phyloP scores from a whole-genome alignment of 2,888 invertebrate genomes.

The Drosophila kuntzei region DNA sequence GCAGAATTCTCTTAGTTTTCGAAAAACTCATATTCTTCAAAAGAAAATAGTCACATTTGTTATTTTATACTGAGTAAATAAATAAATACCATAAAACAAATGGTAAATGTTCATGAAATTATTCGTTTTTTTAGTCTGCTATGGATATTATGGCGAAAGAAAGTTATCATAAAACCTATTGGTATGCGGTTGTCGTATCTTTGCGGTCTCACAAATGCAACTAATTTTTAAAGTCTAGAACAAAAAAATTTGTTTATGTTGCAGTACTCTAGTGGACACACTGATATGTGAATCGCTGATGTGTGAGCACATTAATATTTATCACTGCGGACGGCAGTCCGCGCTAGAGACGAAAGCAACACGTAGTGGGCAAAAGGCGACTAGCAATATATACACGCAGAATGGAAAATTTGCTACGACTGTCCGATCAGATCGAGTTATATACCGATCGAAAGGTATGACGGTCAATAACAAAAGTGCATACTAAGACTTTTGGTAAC shows the following conservation, averaged over 20 bases:
- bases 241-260: conserved; percentile 4
- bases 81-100: conserved; percentile 9
- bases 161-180: conserved; percentile 41
- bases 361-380: too few relatives aligned
- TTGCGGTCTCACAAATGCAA: conserved; percentile 17
- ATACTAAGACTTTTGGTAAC: too few relatives aligned
- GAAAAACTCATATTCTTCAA: conserved; percentile 14
- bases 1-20: conserved; percentile 7
- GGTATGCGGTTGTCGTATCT: conserved; percentile 28
- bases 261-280: not conserved
- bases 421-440: too few relatives aligned
- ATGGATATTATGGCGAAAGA: conserved; percentile 34
- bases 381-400: too few relatives aligned
- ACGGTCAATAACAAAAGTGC: too few relatives aligned
- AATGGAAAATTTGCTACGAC: too few relatives aligned
- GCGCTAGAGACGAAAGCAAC: too few relatives aligned
- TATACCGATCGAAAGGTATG: too few relatives aligned
- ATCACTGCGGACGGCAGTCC: too few relatives aligned
- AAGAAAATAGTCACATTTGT: conserved; percentile 27
- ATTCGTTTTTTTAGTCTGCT: conserved; percentile 22
- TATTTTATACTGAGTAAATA: conserved; percentile 48
- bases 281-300: not conserved
- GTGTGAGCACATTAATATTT: not conserved
- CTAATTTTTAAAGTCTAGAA: conserved; percentile 5
- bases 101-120: conserved; percentile 8